Evolutionary conservation across 2,113 vertebrate genomes (phyloP), one percentile per base, ranked within the genome.

Genomic region (Aldabrachelys gigantea): DNA sequence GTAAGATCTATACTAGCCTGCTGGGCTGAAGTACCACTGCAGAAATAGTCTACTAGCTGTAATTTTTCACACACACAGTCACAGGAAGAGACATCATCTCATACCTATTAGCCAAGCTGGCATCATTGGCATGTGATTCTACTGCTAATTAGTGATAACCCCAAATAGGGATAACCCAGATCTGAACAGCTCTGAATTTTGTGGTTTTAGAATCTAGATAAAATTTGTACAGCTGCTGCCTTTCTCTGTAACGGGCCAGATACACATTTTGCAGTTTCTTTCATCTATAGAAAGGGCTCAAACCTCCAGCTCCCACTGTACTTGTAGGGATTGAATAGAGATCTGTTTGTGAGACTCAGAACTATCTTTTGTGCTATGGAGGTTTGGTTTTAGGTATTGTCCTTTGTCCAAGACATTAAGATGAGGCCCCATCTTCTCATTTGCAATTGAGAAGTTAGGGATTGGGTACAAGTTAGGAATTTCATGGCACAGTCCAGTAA

Each of bases 381-480:
- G 41, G 88, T 91, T 91, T 89, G 12, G 81, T 96, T 89, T 56
- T 84, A 96, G 92, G 89, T 53, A 3, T 95, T 95, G 91, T 86
- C 52, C 62, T 92, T 82, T 0, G 27, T 35, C 79, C 82, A 82
- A 92, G 49, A 85, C 25, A 80, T 41, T 50, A 88, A 94, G 44
- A 89, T 90, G 87, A 96, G 80, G 91, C 54, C 54, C 38, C 85
- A 88, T 94, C 56, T 91, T 11, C n/a, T 93, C 1, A 0, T 89
- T 88, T 89, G 86, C 89, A 84, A 81, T 38, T 91, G 91, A 50
- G 44, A 94, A 76, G 53, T 54, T 54, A 54, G 21, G 21, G 21
- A 54, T 72, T 62, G 12, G 4, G 6, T 81, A 88, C 79, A 92
- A 93, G 52, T 17, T 90, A 52, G 65, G 88, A 82, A 93, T 85